Base-by-base conservation (phyloP, 1,140 invertebrate species). In the Trichoplusia ni region DNA sequence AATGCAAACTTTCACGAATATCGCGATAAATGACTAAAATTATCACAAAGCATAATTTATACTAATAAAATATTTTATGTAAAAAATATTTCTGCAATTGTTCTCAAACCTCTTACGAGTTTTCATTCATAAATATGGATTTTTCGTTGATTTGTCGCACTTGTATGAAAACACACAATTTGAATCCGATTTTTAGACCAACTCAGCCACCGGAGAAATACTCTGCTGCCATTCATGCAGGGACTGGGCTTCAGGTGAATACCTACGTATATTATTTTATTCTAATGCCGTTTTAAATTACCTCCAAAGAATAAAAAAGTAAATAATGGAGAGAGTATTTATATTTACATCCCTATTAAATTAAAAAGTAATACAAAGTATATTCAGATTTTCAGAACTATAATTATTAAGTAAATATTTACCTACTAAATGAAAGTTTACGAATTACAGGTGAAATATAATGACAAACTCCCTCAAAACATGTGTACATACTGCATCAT, bases 391-490 rank as follows among this genome's bases (percentile, higher is more conserved):
- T 3, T 16, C 5, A 11, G 13, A 4, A 14, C 0, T 2, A 14
- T 2, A 44, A n/a, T 27, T 11, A 1, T 2, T 3, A 44, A 29
- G 7, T 44, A 19, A 1, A 8, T 1, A 51, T 18, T 27, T 14
- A n/a, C n/a, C n/a, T n/a, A n/a, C 4, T 37, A 35, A 23, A 11
- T 7, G 0, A 47, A n/a, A 16, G 8, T 8, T 37, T n/a, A n/a
- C n/a, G n/a, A 9, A 23, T 83, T 79, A 6, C 71, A 88, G 83
- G 75, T 88, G 1, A 71, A 79, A 69, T 54, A 64, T 2, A 75
- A 88, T 19, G 85, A 88, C 74, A 79, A 79, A 1, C 59, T 84
- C 2, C 77, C 84, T 14, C 82, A 73, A 18, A 63, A 69, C 25
- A 67, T 73, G 11, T 73, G 73, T 14, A 25, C 29, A 0, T n/a